phyloP scores from a whole-genome alignment of 2,113 vertebrate species.

The Brachypteracias leptosomus region DNA sequence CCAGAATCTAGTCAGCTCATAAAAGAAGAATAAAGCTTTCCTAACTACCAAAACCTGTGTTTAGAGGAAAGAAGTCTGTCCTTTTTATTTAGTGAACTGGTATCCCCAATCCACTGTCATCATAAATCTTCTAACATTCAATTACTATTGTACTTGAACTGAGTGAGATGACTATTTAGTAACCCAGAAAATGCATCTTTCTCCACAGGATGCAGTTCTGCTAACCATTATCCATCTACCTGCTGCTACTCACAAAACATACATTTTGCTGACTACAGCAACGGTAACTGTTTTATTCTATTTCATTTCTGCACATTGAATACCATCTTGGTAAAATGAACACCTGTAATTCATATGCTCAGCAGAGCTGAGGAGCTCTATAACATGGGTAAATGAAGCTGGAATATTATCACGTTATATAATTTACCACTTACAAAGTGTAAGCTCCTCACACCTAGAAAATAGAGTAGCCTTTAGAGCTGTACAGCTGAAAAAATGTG shows the following conservation, averaged over 20 bases:
- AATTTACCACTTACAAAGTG: background rate
- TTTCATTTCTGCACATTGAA: conserved; percentile 62
- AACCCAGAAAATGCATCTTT: conserved; percentile 34
- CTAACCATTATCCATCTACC: conserved; percentile 15
- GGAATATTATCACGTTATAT: background rate
- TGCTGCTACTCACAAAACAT: background rate
- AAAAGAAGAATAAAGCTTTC: background rate
- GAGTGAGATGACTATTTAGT: background rate
- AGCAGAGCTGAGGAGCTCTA: conserved; percentile 17
- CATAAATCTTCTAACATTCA: background rate
- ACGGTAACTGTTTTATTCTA: background rate
- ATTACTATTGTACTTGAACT: conserved; percentile 11
- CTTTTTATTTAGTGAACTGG: background rate
- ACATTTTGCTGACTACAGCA: conserved; percentile 44
- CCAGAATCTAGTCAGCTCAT: background rate
- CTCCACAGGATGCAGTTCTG: background rate
- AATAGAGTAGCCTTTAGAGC: background rate
- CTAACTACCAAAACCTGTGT: background rate
- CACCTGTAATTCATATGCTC: conserved; percentile 58
- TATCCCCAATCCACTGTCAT: background rate
- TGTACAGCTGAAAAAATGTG: background rate
- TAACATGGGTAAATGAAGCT: conserved; percentile 30
- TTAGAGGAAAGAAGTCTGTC: background rate
- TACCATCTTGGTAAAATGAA: conserved; percentile 49
- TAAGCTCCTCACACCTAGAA: background rate